Evolutionary conservation across 2,797 vertebrate species (phyloP), one percentile per base, ranked within the genome.

Genomic region (Liasis olivaceus): DNA sequence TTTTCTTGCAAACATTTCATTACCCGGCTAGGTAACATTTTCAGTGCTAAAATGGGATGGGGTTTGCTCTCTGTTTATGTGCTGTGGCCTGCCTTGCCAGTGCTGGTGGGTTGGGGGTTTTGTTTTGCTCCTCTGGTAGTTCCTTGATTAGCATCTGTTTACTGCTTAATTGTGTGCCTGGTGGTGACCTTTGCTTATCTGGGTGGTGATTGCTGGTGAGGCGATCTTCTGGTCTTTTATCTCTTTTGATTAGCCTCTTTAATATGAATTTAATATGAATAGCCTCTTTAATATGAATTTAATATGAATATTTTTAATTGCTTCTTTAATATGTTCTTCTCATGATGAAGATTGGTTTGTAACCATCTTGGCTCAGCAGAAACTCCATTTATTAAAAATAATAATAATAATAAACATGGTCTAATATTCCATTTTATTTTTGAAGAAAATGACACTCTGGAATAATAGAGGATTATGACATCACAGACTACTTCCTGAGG

Each of bases 381-480:
- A 47, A 20, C 17, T 51, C 31, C n/a, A 14, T 22, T 5, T 36
- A 20, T 36, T 15, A 31, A 66, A 28, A 47, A 3, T 47, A 15
- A 42, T 12, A 51, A 87, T 12, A 85, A 87, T 12, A 85, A 42
- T 59, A 56, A 56, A 56, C 22, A 2, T 17, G 7, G 2, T n/a
- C 26, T 4, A 47, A 9, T 22, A 5, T 89, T 66, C 51, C 17
- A 31, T 72, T 62, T 77, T 84, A 51, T 22, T 31, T 51, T 85
- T 62, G 36, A 47, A 87, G 63, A 60, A 9, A 58, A 22, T 42
- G n/a, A 51, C n/a, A 24, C 47, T 64, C 31, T 31, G n/a, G 87
- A 85, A 89, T 92, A 28, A 22, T 24, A 22, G 31, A 4, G 2
- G 24, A 64, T 88, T 88, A 26, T 93, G 92, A 93, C 91, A 58